These are phyloP conservation scores for human (Homo sapiens) DNA, from an alignment of 2,113 vertebrate species.

Conservation along the genomic window DNA sequence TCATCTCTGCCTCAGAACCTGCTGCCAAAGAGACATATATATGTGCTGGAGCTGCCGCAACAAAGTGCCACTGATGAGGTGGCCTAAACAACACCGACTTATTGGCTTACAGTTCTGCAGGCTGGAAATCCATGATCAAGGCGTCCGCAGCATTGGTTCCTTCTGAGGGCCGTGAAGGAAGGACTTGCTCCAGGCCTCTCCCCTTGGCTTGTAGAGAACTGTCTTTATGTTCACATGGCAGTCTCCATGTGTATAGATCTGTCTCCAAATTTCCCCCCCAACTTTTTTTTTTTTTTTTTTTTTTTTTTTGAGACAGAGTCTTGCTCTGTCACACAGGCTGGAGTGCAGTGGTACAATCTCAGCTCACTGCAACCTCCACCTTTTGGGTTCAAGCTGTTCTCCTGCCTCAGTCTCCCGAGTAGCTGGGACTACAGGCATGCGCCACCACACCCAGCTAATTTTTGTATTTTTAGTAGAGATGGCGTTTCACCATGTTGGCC, in stretches of 20 bases:
- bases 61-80: background rate
- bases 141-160: background rate
- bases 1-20: background rate
- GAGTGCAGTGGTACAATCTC: too few relatives aligned
- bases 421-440: too few relatives aligned
- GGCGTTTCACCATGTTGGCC: too few relatives aligned
- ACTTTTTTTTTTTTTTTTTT: too few relatives aligned
- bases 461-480: too few relatives aligned
- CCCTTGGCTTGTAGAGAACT: background rate
- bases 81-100: background rate
- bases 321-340: too few relatives aligned
- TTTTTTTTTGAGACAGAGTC: too few relatives aligned
- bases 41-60: background rate
- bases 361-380: too few relatives aligned
- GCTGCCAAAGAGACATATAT: background rate
- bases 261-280: background rate
- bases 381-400: too few relatives aligned
- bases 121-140: background rate
- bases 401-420: too few relatives aligned
- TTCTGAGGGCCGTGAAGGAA: background rate
- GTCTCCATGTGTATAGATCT: background rate
- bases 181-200: background rate
- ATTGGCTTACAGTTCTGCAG: background rate
- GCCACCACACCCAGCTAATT: too few relatives aligned
- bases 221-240: background rate